phyloP scores from a whole-genome alignment of 2,113 vertebrate species.

The Psilopsiagon aymara region DNA sequence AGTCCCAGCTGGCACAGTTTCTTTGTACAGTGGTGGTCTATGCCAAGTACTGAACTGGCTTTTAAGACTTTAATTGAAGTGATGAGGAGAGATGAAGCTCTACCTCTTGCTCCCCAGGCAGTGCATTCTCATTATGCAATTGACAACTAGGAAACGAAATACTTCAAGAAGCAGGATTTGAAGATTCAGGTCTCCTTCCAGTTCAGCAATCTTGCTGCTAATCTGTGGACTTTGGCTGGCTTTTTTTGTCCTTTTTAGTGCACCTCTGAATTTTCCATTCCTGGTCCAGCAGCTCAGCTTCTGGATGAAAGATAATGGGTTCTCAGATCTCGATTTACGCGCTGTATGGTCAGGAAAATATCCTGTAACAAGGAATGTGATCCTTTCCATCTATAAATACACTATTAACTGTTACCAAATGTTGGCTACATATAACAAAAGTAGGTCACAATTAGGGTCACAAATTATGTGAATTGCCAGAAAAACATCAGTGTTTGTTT shows the following conservation, averaged over 20 bases:
- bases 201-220: neutral
- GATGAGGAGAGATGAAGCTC: neutral
- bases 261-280: neutral
- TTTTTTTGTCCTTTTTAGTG: neutral
- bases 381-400: neutral
- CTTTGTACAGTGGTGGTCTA: neutral
- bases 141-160: neutral
- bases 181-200: neutral
- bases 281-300: neutral
- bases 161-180: neutral
- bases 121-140: neutral
- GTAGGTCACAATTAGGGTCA: neutral
- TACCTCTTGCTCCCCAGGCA: neutral
- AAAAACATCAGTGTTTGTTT: neutral
- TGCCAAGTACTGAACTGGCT: neutral
- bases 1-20: neutral
- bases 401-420: conserved; percentile 24
- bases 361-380: neutral
- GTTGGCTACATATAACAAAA: neutral
- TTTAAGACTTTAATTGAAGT: neutral
- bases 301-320: neutral
- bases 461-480: neutral
- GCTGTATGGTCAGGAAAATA: neutral
- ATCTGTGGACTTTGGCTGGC: neutral
- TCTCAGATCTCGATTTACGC: neutral